phyloP scores from a whole-genome alignment of 2,888 invertebrate genomes.

The Camptogramma bilineatum region DNA sequence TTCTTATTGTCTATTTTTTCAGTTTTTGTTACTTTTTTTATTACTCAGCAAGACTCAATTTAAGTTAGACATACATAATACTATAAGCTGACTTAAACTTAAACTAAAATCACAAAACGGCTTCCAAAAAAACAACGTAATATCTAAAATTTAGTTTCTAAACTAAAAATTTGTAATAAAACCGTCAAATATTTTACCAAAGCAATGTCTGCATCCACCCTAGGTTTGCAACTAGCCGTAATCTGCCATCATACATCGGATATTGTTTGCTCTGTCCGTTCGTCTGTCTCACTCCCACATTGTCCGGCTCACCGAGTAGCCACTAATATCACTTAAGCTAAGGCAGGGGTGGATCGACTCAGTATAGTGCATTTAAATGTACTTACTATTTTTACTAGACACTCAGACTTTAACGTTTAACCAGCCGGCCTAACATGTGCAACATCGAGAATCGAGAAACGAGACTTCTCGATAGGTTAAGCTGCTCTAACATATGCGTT shows the following conservation, averaged over 20 bases:
- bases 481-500: no score
- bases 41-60: no score
- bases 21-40: no score
- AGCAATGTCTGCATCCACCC: conserved; percentile 28
- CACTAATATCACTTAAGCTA: conserved; percentile 60
- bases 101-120: not conserved
- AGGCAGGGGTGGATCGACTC: conserved; percentile 19
- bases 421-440: no score
- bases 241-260: conserved; percentile 61
- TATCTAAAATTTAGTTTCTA: conserved; percentile 16
- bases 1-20: no score
- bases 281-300: conserved; percentile 43
- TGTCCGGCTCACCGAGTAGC: conserved; percentile 54
- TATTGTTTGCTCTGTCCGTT: conserved; percentile 64
- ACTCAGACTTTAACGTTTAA: no score
- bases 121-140: conserved; percentile 3
- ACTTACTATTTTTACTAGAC: no score
- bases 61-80: no score
- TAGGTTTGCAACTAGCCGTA: conserved; percentile 47
- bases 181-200: conserved; percentile 23
- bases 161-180: conserved; percentile 22
- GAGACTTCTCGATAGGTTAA: no score
- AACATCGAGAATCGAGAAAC: no score
- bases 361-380: no score
- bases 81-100: no score